Conservation (phyloP, 2,113 vertebrate species). For the Nesoenas mayeri region DNA sequence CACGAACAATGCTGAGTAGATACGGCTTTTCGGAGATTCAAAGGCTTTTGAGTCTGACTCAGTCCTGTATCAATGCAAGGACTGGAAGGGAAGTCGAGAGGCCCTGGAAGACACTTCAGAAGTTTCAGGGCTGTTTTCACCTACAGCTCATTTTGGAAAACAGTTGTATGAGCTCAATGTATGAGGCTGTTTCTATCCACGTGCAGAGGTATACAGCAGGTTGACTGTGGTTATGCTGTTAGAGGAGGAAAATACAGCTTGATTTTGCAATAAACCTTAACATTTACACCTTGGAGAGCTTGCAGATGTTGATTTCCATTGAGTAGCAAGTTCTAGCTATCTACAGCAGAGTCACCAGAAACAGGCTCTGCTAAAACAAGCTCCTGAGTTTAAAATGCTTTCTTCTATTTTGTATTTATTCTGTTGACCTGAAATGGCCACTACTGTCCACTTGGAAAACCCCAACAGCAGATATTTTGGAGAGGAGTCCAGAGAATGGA, state of each 20-base stretch:
- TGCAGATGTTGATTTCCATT: background rate
- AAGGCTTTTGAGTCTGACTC: background rate
- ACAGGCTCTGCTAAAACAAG: background rate
- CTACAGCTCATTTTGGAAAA: background rate
- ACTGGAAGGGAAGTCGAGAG: background rate
- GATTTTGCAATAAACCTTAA: background rate
- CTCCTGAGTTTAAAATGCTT: background rate
- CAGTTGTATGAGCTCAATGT: background rate
- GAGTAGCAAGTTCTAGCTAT: background rate
- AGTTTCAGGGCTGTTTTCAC: background rate
- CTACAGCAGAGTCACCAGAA: background rate
- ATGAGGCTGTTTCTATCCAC: background rate
- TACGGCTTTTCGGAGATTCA: background rate
- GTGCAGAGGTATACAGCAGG: background rate
- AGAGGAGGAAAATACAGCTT: background rate
- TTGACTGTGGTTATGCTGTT: background rate
- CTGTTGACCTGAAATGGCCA: background rate
- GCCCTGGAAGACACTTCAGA: background rate
- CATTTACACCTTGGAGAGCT: background rate
- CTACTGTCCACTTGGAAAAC: background rate
- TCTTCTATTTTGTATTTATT: background rate
- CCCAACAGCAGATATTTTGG: background rate
- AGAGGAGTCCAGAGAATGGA: background rate
- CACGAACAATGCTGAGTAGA: background rate
- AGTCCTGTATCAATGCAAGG: background rate